A percentile compares a stretch with the other conserved stretches of the same genome.
These are phyloP conservation scores for Antheraea assamensis DNA, from an alignment of 2,888 invertebrate genomes.

Conservation along the genomic window DNA sequence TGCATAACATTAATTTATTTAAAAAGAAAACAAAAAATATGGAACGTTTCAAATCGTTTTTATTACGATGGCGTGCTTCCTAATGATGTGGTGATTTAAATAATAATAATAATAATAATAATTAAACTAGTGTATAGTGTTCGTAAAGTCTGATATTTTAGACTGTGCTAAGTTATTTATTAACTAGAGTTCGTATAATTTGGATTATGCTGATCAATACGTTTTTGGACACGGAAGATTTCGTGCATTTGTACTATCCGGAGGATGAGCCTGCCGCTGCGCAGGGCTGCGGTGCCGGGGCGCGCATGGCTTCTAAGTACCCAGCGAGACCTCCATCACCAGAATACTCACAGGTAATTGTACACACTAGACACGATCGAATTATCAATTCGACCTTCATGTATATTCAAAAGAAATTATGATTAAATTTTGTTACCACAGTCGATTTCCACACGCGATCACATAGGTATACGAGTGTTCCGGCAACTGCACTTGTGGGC, in stretches of 20 bases:
- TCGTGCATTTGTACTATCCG: conserved; percentile 78
- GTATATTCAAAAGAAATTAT: not conserved
- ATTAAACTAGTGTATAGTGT: conserved; percentile 57
- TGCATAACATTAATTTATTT: conserved; percentile 47
- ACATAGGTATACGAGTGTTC: no score
- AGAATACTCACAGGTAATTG: conserved; percentile 70
- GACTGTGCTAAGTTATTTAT: conserved; percentile 70
- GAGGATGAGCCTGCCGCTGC: conserved; percentile 73
- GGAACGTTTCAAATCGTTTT: conserved; percentile 65
- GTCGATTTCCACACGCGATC: no score
- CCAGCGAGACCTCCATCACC: conserved; percentile 71
- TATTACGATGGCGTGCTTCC: conserved; percentile 70
- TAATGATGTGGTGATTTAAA: conserved; percentile 54
- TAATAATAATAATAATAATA: conserved; percentile 29
- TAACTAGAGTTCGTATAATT: conserved; percentile 60
- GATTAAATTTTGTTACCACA: no score
- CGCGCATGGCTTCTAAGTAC: conserved; percentile 75
- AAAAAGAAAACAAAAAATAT: conserved; percentile 49
- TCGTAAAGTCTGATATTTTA: conserved; percentile 68
- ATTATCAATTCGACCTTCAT: not conserved
- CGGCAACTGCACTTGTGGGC: no score
- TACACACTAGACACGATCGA: conserved; percentile 10
- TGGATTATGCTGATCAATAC: conserved; percentile 80
- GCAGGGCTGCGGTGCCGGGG: conserved; percentile 75
- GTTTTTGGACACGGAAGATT: conserved; percentile 80